phyloP scores from a whole-genome alignment of 2,113 vertebrate genomes.

The Cynopterus brachyotis region DNA sequence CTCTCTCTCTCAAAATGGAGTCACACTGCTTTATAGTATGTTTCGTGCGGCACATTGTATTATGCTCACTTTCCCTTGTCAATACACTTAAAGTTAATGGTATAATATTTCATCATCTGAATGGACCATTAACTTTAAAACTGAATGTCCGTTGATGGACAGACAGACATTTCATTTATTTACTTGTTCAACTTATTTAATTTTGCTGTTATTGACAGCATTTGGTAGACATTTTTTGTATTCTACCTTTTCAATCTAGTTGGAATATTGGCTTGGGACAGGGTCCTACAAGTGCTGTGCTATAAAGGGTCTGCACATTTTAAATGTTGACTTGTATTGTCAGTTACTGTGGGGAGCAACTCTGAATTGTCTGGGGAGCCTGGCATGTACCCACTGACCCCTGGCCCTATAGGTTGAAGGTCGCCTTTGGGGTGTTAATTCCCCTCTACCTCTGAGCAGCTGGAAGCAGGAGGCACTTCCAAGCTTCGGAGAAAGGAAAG shows the following conservation, averaged over 20 bases:
- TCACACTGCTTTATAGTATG: accelerated
- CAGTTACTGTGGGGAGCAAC: not conserved
- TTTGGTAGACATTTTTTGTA: not conserved
- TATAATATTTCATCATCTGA: accelerated
- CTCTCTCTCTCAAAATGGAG: not conserved
- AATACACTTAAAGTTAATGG: no score
- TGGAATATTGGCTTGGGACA: not conserved
- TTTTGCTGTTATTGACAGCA: not conserved
- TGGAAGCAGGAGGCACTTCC: no score
- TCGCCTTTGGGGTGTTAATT: not conserved
- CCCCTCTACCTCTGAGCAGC: not conserved
- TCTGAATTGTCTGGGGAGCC: not conserved
- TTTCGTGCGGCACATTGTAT: accelerated
- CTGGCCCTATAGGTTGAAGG: not conserved
- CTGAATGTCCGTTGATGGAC: not conserved
- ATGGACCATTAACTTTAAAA: not conserved
- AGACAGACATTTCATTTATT: no score
- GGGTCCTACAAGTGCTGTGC: no score
- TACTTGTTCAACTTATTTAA: not conserved
- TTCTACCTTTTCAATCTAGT: not conserved
- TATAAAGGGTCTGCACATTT: not conserved
- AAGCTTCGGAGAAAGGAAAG: not conserved
- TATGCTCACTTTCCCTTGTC: not conserved
- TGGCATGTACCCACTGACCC: not conserved
- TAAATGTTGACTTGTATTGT: not conserved